phyloP scores from a whole-genome alignment of 2,113 vertebrate species.

The Epinephelus lanceolatus region DNA sequence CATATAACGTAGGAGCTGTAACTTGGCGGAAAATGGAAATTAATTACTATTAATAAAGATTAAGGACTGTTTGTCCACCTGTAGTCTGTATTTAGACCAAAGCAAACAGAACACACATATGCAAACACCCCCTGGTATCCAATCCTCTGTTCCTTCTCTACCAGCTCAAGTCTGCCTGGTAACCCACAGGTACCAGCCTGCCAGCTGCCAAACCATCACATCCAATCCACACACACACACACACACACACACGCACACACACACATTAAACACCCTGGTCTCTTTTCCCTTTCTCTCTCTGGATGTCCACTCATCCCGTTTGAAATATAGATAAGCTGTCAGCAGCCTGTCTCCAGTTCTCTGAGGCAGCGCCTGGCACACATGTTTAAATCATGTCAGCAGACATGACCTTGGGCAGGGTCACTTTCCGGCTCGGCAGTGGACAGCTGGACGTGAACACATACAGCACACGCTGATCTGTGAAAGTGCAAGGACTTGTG shows the following conservation, averaged over 20 bases:
- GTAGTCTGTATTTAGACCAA: background rate
- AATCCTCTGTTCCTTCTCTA: conserved; percentile 1
- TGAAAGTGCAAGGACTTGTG: background rate
- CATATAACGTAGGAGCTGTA: background rate
- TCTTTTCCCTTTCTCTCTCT: background rate
- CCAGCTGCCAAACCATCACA: conserved; percentile 56
- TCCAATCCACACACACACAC: conserved; percentile 38
- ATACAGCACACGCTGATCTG: background rate
- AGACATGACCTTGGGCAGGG: conserved; percentile 59
- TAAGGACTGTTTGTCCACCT: background rate
- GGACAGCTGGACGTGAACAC: conserved; percentile 24
- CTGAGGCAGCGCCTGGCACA: conserved; percentile 41
- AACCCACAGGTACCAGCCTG: conserved; percentile 62
- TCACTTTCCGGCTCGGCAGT: conserved; percentile 39
- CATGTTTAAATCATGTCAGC: conserved; percentile 74
- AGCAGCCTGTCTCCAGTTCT: conserved; percentile 55
- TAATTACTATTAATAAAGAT: background rate
- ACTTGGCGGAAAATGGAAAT: background rate
- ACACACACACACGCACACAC: background rate
- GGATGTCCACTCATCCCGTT: conserved; percentile 49
- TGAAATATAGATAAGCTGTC: conserved; percentile 81
- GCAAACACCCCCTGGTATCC: background rate
- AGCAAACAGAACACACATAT: background rate
- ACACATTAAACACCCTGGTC: conserved; percentile 23
- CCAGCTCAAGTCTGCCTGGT: conserved; percentile 72